Evolutionary conservation across 2,888 invertebrate species (phyloP).

Genomic region (Sussaba pulchella): DNA sequence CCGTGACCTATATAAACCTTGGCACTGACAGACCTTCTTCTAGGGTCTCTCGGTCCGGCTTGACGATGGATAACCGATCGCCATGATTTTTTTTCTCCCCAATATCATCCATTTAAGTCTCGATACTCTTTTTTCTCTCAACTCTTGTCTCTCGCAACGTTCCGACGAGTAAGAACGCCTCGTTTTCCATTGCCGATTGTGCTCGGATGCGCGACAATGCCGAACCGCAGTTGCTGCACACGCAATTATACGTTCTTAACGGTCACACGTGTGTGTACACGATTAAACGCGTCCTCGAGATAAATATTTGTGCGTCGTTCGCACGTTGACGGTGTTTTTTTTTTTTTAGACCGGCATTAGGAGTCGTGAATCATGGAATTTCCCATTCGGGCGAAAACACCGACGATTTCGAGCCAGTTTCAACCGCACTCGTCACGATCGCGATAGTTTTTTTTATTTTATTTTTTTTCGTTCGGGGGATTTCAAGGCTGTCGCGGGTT

Average conservation of each 20-base stretch:
- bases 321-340: too few relatives aligned
- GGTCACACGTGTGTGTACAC: slow-evolving; percentile 22
- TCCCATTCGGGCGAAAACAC: slow-evolving; percentile 53
- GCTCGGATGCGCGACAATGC: slow-evolving; percentile 42
- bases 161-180: slow-evolving; percentile 39
- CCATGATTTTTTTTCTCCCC: slow-evolving; percentile 33
- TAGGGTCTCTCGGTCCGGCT: slow-evolving; percentile 18
- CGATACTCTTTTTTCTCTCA: slow-evolving; percentile 23
- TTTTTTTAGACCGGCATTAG: slow-evolving; percentile 18
- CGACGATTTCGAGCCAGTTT: slow-evolving; percentile 46
- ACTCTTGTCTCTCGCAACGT: too few relatives aligned
- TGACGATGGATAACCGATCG: slow-evolving; percentile 56
- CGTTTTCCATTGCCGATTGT: slow-evolving; percentile 56
- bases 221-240: slow-evolving; percentile 13
- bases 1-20: slow-evolving; percentile 61
- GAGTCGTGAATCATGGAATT: slow-evolving; percentile 49
- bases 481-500: slow-evolving; percentile 54
- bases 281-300: slow-evolving; percentile 47
- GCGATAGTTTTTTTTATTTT: too few relatives aligned
- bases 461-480: slow-evolving; percentile 37
- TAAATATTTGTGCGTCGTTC: neutral
- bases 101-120: slow-evolving; percentile 51
- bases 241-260: slow-evolving; percentile 62
- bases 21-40: slow-evolving; percentile 40
- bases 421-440: slow-evolving; percentile 11